Base-by-base conservation (phyloP, 2,888 invertebrate species). In the Aelia acuminata region DNA sequence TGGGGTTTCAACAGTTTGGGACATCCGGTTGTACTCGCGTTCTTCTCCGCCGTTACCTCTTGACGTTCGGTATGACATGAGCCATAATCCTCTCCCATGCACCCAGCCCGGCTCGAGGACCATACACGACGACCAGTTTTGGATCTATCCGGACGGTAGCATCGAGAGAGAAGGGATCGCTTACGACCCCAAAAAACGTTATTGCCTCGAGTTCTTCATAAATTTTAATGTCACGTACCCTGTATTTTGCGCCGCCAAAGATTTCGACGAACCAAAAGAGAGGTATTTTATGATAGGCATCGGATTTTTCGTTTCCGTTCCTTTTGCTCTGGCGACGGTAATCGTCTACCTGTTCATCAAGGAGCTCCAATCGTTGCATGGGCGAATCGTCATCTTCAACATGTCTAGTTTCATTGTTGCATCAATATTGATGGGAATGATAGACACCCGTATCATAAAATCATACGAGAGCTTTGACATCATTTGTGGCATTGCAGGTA, bases 271-370 rank as follows among this genome's bases (percentile, higher is more conserved):
- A 13, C 50, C 53, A 3, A 11, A 39, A 3, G 53, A 53, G 39
- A 53, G 11, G 20, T 86, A 84, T 49, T 88, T 84, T 47, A 5
- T 86, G 10, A 85, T 89, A 26, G 88, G 86, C 50, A 39, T 86
- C n/a, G 88, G 89, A 13, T 88, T 86, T 39, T 86, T 88, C 43
- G 1, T 88, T 13, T 89, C 89, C 7, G 63, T 80, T 43, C 80
- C 75, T 11, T 89, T 89, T 57, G 57, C 84, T 2, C 84, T 89
- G 48, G 87, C 87, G 3, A 84, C 89, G 15, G 26, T 89, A 43
- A 26, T 57, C 22, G 86, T 86, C 10, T 88, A 88, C 88, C 35
- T 63, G n/a, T 31, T 50, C 8, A 49, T 87, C 26, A 88, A 87
- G 26, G 87, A 84, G 26, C 39, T 85, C 0, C 31, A 31, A 13